Evolutionary conservation across 1,140 invertebrate genomes (phyloP), one percentile per base, ranked within the genome.

Genomic region (Drosophila murphyi): DNA sequence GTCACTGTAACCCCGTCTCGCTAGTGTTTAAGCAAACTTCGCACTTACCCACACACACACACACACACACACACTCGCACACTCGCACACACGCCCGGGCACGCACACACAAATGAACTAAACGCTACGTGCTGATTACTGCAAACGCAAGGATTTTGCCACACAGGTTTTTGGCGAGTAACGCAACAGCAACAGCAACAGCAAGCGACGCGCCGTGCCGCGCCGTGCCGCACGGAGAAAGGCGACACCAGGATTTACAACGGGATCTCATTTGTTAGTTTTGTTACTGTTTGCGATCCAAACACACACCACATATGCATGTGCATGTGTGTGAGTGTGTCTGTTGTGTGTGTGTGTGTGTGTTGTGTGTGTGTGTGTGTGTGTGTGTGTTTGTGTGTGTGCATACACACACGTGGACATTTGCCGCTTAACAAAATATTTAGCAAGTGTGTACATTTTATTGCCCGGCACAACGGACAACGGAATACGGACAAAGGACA

Each of bases 91-190:
- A 69, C 60, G 72, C 61, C 43, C 57, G 62, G 59, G 67, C 83
- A 88, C 80, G 80, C 82, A 87, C 83, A 87, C 70, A 82, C 76
- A 87, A 72, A 88, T 87, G 83, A 80, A 88, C 83, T 83, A 88
- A 80, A 78, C 73, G 73, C 80, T 88, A 88, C 83, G 83, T 88
- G 83, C 83, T 88, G 85, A 88, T 88, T 88, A 88, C 83, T 88
- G 83, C 80, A 88, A 88, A 88, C 80, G 83, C 80, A 88, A 88
- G 83, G 83, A 88, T 88, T 88, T 88, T 56, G 50, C 52, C 47
- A 69, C 55, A 67, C 34, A 54, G 55, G 56, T 60, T 68, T 68
- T 68, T 35, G 28, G 45, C 35, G 32, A 57, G 32, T 20, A 41
- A 20, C 20, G 10, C 35, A 56, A 35, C 35, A 41, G 34, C 28